These are phyloP conservation scores for Corapipo altera DNA, from an alignment of 2,113 vertebrate species.

Conservation along the genomic window DNA sequence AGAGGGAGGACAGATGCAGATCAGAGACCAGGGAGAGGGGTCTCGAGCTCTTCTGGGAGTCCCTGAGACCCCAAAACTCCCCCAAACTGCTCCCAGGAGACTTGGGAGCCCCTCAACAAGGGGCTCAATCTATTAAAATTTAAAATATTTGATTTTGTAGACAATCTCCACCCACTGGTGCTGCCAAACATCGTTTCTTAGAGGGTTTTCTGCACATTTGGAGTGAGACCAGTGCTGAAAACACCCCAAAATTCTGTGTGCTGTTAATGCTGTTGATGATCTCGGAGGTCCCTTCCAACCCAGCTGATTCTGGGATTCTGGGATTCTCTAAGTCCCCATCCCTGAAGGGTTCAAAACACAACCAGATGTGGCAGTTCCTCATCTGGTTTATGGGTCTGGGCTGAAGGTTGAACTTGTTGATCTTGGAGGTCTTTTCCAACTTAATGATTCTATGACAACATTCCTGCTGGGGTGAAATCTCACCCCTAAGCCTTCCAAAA, in stretches of 20 bases:
- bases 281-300: not conserved
- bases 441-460: not conserved
- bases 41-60: fast-evolving
- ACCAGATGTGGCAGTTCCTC: not conserved
- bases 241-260: fast-evolving
- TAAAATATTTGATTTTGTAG: not conserved
- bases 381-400: not conserved
- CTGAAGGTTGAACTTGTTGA: not conserved
- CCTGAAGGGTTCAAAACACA: not conserved
- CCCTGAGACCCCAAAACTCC: not conserved
- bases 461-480: not conserved
- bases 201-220: not conserved
- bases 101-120: not conserved
- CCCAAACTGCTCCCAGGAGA: not conserved
- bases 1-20: fast-evolving
- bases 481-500: not conserved
- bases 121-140: fast-evolving
- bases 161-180: not conserved
- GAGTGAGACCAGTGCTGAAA: not conserved
- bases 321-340: not conserved
- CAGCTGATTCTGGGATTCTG: too few relatives aligned
- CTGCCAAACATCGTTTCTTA: not conserved
- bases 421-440: not conserved
- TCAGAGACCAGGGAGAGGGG: not conserved
- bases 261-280: too few relatives aligned